Conservation (phyloP, 2,113 vertebrate genomes). For the Xerus inauris region DNA sequence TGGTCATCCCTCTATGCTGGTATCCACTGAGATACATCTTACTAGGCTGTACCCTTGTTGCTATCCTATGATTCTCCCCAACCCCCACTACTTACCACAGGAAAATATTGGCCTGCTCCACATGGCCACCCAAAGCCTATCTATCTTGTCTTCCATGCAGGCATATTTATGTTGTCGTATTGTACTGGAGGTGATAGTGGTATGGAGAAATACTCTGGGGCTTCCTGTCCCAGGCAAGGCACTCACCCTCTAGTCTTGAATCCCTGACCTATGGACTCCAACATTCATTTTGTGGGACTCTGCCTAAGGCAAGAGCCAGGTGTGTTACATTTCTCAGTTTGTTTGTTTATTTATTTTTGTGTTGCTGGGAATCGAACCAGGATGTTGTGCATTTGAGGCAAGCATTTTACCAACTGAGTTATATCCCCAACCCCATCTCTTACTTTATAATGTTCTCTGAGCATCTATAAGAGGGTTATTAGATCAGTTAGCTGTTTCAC, state of each 20-base stretch:
- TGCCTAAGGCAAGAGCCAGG: background rate
- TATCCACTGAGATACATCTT: constrained; percentile 30
- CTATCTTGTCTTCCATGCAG: background rate
- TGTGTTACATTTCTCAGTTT: background rate
- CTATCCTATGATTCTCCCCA: background rate
- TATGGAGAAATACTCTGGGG: background rate
- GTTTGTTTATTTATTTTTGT: no score
- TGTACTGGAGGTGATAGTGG: background rate
- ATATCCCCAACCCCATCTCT: no score
- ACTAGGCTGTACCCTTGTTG: background rate
- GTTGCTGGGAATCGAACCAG: no score
- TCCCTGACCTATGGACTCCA: background rate
- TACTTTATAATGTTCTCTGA: background rate
- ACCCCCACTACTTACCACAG: background rate
- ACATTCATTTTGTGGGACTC: background rate
- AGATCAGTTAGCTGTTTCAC: background rate
- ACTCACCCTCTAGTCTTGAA: background rate
- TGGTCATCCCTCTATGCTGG: background rate
- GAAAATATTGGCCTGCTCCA: background rate
- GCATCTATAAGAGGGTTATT: background rate
- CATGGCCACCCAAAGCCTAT: background rate
- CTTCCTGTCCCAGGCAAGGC: background rate
- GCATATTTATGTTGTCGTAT: background rate
- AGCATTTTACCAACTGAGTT: no score
- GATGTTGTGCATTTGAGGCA: no score